Evolutionary conservation across 2,888 invertebrate genomes (phyloP), one percentile per base, ranked within the genome.

Genomic region (Formica aserva): DNA sequence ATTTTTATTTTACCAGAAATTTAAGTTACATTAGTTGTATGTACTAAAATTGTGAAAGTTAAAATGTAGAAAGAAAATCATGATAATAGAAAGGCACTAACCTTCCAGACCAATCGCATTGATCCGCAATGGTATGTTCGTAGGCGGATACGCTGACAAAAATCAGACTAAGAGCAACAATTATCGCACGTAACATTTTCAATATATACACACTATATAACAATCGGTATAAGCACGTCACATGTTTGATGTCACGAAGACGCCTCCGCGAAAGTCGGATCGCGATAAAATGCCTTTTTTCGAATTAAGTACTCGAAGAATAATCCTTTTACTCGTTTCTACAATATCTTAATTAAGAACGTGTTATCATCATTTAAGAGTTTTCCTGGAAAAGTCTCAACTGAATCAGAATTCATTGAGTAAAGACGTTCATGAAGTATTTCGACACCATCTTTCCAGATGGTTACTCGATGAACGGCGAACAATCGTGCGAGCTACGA

Each of bases 91-190:
- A 62, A 60, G 84, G 26, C 85, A 94, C 93, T 89, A 90, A 94
- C 94, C 94, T 94, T 92, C 94, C 94, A 87, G 92, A 93, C 94
- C 94, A 94, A 85, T 94, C 94, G 90, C 94, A 94, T 89, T 94
- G 94, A 87, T 94, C 94, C 29, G 92, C 94, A 48, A 91, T 81
- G 60, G 74, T 81, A 57, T 87, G 90, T 41, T 89, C 88, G 48
- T 86, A 85, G 41, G 84, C 69, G 67, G 82, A 82, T 8, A 35
- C 32, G 18, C 45, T 26, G 45, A 48, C 9, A 22, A 32, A 48
- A 35, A 62, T 13, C 13, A 80, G 13, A 18, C 13, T 13, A 22
- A 80, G 13, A n/a, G n/a, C 9, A 13, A 18, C 60, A 6, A 72
- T 18, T 18, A 26, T 29, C 18, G 22, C 9, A 26, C 48, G 72